Conservation (phyloP, 2,888 invertebrate genomes). For the Caprella mutica region DNA sequence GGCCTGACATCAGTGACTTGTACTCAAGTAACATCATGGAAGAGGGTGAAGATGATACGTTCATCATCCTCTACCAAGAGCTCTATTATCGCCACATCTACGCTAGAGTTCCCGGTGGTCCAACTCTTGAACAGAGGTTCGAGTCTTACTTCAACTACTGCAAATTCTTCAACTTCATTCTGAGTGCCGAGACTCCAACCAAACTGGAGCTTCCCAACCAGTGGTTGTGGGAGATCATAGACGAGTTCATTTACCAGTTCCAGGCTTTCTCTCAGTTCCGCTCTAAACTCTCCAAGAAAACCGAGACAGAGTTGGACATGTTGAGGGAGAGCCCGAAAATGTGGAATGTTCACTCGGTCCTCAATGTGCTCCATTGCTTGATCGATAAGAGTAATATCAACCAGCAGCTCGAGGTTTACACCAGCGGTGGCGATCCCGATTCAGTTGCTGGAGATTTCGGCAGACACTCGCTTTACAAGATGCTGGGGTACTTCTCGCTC, state of each 20-base stretch:
- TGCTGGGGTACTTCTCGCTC: conserved; percentile 96
- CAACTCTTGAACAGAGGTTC: conserved; percentile 80
- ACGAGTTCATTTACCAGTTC: conserved; percentile 98
- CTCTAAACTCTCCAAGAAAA: conserved; percentile 58
- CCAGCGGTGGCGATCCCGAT: conserved; percentile 75
- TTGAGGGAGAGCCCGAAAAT: conserved; percentile 69
- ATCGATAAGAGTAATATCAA: conserved; percentile 98
- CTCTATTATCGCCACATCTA: conserved; percentile 95
- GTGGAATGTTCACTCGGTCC: conserved; percentile 95
- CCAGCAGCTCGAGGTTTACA: conserved; percentile 79
- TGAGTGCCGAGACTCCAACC: conserved; percentile 80
- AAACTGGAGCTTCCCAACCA: conserved; percentile 86
- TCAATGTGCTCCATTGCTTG: conserved; percentile 93
- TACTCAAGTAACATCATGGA: conserved; percentile 47
- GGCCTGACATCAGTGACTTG: conserved; percentile 86
- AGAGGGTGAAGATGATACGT: conserved; percentile 49
- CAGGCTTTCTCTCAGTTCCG: conserved; percentile 68
- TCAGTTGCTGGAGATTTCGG: conserved; percentile 95
- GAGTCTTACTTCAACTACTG: conserved; percentile 97
- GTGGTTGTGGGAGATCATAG: conserved; percentile 99
- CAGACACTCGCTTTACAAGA: conserved; percentile 90
- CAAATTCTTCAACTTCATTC: conserved; percentile 89
- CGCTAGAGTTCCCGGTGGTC: conserved; percentile 78
- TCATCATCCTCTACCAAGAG: conserved; percentile 92
- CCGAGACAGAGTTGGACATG: conserved; percentile 59